Conservation (phyloP, 2,888 invertebrate genomes). For the Ectobius pallidus region DNA sequence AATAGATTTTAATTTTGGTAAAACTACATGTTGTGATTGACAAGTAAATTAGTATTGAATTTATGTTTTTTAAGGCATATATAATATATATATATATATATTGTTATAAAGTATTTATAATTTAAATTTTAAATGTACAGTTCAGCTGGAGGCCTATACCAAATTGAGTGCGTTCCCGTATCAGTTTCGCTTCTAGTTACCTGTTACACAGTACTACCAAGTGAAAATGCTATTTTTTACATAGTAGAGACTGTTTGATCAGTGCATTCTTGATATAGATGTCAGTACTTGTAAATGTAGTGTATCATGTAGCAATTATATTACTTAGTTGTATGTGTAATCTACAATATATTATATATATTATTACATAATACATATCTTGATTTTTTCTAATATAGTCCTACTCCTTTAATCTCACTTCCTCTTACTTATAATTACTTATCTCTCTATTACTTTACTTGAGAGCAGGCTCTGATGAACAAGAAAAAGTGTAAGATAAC, state of each 20-base stretch:
- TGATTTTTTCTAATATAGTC: no score
- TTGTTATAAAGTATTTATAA: background rate
- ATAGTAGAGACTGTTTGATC: background rate
- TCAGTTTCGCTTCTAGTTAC: constrained; percentile 24
- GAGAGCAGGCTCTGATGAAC: no score
- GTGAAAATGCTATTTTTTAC: constrained; percentile 4
- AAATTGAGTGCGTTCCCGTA: constrained; percentile 5
- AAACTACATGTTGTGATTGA: constrained; percentile 13
- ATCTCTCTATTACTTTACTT: no score
- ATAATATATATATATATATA: background rate
- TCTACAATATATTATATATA: background rate
- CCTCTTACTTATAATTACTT: no score
- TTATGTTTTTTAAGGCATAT: constrained; percentile 2
- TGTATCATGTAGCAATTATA: constrained; percentile 8
- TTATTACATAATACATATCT: background rate
- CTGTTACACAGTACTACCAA: background rate
- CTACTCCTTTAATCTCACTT: no score
- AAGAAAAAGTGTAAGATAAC: no score
- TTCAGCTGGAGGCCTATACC: constrained; percentile 19
- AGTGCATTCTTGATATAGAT: constrained; percentile 14
- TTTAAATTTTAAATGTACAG: background rate
- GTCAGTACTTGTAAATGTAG: constrained; percentile 24
- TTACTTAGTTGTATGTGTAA: constrained; percentile 13
- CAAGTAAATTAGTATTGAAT: background rate
- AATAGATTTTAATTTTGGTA: constrained; percentile 23